phyloP scores from a whole-genome alignment of 2,797 vertebrate species.

The Myripristis murdjan region DNA sequence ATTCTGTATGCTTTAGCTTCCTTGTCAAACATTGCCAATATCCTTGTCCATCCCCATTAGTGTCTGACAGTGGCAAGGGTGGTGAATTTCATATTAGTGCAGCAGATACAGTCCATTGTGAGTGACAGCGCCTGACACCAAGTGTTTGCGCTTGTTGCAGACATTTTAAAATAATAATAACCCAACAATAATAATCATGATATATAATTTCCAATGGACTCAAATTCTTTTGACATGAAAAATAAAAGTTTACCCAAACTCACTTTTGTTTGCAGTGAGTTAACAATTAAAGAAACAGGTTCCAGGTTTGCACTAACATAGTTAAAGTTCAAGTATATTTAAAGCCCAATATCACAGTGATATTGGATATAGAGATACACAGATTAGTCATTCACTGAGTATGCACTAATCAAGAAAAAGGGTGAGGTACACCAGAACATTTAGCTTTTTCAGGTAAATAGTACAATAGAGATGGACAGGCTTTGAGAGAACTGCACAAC shows the following conservation, averaged over 20 bases:
- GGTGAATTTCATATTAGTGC: constrained; percentile 51
- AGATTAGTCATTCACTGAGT: background rate
- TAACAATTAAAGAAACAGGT: background rate
- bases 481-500: constrained; percentile 14
- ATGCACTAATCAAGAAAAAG: background rate
- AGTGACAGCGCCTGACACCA: constrained; percentile 39
- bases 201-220: background rate
- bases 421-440: background rate
- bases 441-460: background rate
- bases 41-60: constrained; percentile 71
- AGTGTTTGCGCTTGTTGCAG: constrained; percentile 16
- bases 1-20: constrained; percentile 64
- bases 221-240: background rate
- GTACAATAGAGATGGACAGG: constrained; percentile 16
- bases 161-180: constrained; percentile 2
- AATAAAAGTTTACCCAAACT: background rate
- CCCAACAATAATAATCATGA: too few species aligned
- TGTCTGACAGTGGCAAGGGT: constrained; percentile 53
- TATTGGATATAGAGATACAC: background rate
- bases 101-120: constrained; percentile 43
- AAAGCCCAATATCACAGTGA: too few species aligned
- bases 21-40: constrained; percentile 77
- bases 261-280: background rate
- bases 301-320: background rate
- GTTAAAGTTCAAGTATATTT: too few species aligned